A percentile compares a stretch with the other conserved stretches of the same genome.
Conservation (phyloP, 1,140 invertebrate genomes). For the Chlorops oryzae region DNA sequence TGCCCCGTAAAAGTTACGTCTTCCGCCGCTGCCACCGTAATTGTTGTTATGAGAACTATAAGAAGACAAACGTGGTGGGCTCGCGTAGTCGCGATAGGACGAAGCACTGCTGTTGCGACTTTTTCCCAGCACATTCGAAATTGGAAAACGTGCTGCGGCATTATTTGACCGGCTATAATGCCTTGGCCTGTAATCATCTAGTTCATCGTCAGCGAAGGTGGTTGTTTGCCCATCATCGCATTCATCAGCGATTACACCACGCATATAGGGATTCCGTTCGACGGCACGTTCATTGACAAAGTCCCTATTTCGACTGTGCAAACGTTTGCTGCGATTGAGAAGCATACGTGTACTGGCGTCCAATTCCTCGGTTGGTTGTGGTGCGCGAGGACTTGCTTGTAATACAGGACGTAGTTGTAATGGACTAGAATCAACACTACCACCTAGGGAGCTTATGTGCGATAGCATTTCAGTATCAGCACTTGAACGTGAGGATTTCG, state of each 20-base stretch:
- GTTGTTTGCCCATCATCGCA: constrained; percentile 14
- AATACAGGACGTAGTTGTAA: constrained; percentile 18
- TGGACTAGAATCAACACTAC: not conserved
- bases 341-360: constrained; percentile 34
- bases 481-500: constrained; percentile 29
- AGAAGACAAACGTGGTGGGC: no score
- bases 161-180: constrained; percentile 9
- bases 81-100: constrained; percentile 26
- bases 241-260: constrained; percentile 32
- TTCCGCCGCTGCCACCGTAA: no score
- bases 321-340: constrained; percentile 37
- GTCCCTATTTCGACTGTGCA: constrained; percentile 41
- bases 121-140: constrained; percentile 15
- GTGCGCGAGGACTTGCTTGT: not conserved
- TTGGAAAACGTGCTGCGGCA: constrained; percentile 28
- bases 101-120: constrained; percentile 9
- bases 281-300: constrained; percentile 42
- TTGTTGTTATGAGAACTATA: no score
- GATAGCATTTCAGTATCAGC: constrained; percentile 28
- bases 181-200: constrained; percentile 7
- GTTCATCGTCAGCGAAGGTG: constrained; percentile 8
- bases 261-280: constrained; percentile 45
- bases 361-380: constrained; percentile 15
- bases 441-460: constrained; percentile 27
- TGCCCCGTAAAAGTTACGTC: no score